A percentile compares a stretch with the other conserved stretches of the same genome.
Conservation (phyloP, 2,797 vertebrate genomes). For the Hemitrygon akajei region DNA sequence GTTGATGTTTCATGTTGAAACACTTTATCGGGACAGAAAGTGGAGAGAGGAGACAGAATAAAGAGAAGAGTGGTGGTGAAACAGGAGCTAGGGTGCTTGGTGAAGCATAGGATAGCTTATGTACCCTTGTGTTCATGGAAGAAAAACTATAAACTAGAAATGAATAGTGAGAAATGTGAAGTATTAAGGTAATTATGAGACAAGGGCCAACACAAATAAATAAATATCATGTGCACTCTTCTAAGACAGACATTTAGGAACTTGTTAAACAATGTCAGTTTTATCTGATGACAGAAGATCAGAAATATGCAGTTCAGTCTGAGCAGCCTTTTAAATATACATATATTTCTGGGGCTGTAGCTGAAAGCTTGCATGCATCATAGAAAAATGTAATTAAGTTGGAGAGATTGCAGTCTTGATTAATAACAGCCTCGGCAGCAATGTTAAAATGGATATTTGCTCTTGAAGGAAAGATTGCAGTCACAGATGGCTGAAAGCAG, state of each 20-base stretch:
- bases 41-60: no score
- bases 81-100: no score
- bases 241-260: not conserved
- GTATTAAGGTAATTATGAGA: not conserved
- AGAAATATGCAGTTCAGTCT: not conserved
- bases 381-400: slow-evolving; percentile 16
- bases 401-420: slow-evolving; percentile 18
- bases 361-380: not conserved
- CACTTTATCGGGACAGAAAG: no score
- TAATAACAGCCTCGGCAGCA: slow-evolving; percentile 6
- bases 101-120: not conserved
- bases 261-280: not conserved
- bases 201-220: not conserved
- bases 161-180: not conserved
- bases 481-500: slow-evolving; percentile 8
- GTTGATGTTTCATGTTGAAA: no score
- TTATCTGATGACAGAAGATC: not conserved
- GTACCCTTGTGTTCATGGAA: not conserved
- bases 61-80: no score
- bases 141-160: not conserved
- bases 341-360: not conserved
- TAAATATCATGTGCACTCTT: not conserved
- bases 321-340: not conserved
- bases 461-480: not conserved
- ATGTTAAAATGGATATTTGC: slow-evolving; percentile 21